Percentiles rank a stretch among this genome's conserved stretches.
Conservation (phyloP, 2,888 invertebrate genomes). For the Parascotia fuliginaria region DNA sequence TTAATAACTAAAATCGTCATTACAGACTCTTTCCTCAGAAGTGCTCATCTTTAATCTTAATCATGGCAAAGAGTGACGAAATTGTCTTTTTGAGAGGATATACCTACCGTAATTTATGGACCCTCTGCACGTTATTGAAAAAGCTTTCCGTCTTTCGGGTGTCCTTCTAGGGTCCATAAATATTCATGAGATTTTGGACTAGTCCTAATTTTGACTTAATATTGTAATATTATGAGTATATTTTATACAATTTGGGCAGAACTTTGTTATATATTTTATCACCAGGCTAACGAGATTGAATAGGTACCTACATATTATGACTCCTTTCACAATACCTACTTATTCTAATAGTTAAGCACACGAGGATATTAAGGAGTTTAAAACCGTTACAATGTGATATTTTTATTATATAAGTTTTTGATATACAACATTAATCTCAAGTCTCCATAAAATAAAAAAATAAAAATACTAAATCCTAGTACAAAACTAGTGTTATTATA, state of each 20-base stretch:
- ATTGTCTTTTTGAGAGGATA: slow-evolving; percentile 62
- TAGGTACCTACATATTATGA: too few relatives aligned
- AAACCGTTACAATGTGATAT: too few relatives aligned
- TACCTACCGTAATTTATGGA: slow-evolving; percentile 67
- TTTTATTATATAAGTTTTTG: too few relatives aligned
- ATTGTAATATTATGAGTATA: slow-evolving; percentile 15
- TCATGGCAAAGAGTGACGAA: slow-evolving; percentile 50
- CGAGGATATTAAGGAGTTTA: too few relatives aligned
- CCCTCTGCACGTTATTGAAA: slow-evolving; percentile 66
- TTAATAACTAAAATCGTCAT: slow-evolving; percentile 21
- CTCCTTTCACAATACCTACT: too few relatives aligned
- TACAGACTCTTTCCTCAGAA: slow-evolving; percentile 24
- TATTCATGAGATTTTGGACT: slow-evolving; percentile 18
- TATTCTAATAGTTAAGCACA: too few relatives aligned
- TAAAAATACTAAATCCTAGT: too few relatives aligned
- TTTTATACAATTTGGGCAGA: neutral
- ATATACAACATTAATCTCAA: too few relatives aligned
- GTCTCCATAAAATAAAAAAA: too few relatives aligned
- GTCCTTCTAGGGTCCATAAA: slow-evolving; percentile 31
- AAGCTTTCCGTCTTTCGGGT: slow-evolving; percentile 42
- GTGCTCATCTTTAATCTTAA: slow-evolving; percentile 46
- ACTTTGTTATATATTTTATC: slow-evolving; percentile 2
- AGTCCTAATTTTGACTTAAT: slow-evolving; percentile 35
- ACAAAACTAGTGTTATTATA: too few relatives aligned
- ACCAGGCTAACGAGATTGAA: too few relatives aligned